Base-by-base conservation (phyloP, 2,888 invertebrate genomes). In the Tetranychus piercei region DNA sequence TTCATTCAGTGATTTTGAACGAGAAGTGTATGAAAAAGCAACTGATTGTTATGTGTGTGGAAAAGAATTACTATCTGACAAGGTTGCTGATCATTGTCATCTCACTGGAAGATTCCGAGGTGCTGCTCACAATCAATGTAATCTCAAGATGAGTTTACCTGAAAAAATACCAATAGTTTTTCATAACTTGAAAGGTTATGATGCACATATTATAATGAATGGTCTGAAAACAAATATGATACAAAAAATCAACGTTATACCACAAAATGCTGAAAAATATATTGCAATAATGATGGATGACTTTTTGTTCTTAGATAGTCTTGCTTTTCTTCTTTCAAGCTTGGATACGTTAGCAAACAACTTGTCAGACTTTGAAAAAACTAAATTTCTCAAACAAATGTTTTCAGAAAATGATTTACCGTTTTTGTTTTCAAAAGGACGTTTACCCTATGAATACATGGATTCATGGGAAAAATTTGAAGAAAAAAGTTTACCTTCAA, bases 71-170 rank as follows among this genome's bases (percentile, higher is more conserved):
- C 5, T 34, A 7, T 3, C 4, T 71, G 43, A 34, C 15, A 23
- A 15, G 9, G 43, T 43, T n/a, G 11, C 7, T 34, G 71, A 71
- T 71, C 71, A 71, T 71, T 20, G 34, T 43, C 71, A 71, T 43
- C 22, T 69, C 4, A 69, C 69, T 69, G 69, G 69, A 20, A 23
- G 20, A 20, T 69, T n/a, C 22, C 6, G 69, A 23, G 69, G 69
- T 20, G 11, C 23, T n/a, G 69, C 69, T 20, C 69, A 69, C 8
- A n/a, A 23, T 23, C 11, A 18, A 23, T 69, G 69, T 69, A 69
- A 69, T 20, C 11, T 69, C 6, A 69, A 20, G 20, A 11, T 23
- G 6, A 8, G 22, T n/a, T 1, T 69, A 8, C 11, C 69, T 20
- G 11, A n/a, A 4, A 69, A 20, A 20, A 20, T 69, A 23, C 69